Conservation (phyloP, 30 jellyfish, hydroid and myxozoan genomes). For the Haliclystus octoradiatus region DNA sequence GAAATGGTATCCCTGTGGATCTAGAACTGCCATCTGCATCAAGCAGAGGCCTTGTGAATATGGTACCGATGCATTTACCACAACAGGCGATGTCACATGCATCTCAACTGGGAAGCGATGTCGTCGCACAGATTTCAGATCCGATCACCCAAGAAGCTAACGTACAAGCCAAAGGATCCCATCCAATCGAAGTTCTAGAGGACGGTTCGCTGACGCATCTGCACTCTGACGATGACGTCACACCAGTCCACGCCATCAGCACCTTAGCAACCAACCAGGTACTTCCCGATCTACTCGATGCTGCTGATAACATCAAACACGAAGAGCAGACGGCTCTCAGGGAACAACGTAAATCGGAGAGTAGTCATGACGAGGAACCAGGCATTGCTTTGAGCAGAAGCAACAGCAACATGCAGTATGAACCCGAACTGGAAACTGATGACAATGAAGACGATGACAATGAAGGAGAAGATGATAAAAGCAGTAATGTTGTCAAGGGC, state of each 20-base stretch:
- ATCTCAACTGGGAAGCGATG: background rate
- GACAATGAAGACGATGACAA: background rate
- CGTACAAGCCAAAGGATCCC: too few species aligned
- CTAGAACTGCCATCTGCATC: background rate
- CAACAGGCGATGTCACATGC: too few species aligned
- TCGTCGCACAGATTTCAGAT: background rate
- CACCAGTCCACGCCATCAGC: too few species aligned
- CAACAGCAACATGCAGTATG: too few species aligned
- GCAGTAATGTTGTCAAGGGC: slow-evolving; percentile 3
- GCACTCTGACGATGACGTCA: too few species aligned
- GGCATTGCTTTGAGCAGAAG: background rate
- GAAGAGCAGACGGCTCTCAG: background rate
- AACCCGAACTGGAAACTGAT: too few species aligned
- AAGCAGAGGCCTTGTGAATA: background rate
- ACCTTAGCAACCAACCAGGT: background rate
- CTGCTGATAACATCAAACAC: background rate
- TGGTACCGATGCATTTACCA: too few species aligned
- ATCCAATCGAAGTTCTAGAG: too few species aligned
- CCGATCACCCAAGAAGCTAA: background rate
- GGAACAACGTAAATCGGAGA: too few species aligned
- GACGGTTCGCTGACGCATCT: too few species aligned
- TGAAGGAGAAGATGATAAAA: slow-evolving; percentile 10
- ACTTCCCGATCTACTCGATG: background rate
- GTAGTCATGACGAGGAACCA: background rate
- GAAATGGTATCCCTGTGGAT: background rate